Conservation (phyloP, 1,140 invertebrate genomes). For the Neodiprion fabricii region DNA sequence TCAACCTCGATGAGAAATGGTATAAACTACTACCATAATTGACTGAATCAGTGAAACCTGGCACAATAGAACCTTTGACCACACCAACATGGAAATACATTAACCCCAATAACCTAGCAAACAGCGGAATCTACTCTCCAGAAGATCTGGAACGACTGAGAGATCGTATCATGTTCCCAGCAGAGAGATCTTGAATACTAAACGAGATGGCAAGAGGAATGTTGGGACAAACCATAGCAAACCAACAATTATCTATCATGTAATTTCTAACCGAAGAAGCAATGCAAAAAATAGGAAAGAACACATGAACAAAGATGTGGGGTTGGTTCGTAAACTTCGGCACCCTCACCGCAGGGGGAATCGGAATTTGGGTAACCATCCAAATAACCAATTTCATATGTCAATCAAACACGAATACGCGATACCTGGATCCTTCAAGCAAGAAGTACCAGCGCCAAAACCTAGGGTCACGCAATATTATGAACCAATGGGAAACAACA, state of each 20-base stretch:
- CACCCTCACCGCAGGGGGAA: not conserved
- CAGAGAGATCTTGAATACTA: slow-evolving; percentile 10
- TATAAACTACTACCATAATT: slow-evolving; percentile 11
- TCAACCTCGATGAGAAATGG: not conserved
- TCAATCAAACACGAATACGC: too few species aligned
- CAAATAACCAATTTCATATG: slow-evolving; percentile 8
- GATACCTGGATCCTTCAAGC: too few species aligned
- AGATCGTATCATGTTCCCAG: slow-evolving; percentile 22
- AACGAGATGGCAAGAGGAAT: not conserved
- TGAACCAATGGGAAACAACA: too few species aligned
- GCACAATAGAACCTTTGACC: slow-evolving; percentile 17
- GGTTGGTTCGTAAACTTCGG: not conserved
- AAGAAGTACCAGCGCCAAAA: too few species aligned
- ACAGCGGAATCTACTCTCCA: slow-evolving; percentile 28
- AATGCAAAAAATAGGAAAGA: not conserved
- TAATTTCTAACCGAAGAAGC: too few species aligned
- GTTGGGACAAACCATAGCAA: too few species aligned
- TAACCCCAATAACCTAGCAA: slow-evolving; percentile 27
- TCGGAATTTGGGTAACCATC: slow-evolving; percentile 10
- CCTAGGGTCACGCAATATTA: too few species aligned
- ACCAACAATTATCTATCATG: too few species aligned
- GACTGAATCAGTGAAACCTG: slow-evolving; percentile 10
- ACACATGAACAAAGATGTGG: not conserved
- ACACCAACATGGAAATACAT: slow-evolving; percentile 29
- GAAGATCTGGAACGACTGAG: slow-evolving; percentile 18